Base-by-base conservation (phyloP, 2,113 vertebrate species). In the Clupea harengus region DNA sequence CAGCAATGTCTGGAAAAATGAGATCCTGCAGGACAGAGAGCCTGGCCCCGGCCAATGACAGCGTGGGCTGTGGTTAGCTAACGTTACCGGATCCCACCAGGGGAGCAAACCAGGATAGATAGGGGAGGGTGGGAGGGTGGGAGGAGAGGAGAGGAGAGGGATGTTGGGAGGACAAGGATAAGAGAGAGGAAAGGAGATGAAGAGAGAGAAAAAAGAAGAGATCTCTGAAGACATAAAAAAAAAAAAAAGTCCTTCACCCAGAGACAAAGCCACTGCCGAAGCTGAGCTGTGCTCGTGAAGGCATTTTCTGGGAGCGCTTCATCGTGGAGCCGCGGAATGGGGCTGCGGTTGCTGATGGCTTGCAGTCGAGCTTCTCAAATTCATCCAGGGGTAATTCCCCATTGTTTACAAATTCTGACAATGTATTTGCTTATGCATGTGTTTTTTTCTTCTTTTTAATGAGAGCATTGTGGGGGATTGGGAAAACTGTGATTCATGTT, bases 1-100 rank as follows among this genome's bases (percentile, higher is more conserved):
- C 89, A 92, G 91, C 91, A 92, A 90, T 57, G 91, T 92, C 88
- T 67, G 85, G 89, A 90, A 89, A 90, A 92, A 91, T 91, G 86
- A 87, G 85, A 88, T 57, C 64, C 88, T 67, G 57, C 85, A 92
- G 89, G 87, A 86, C 75, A 87, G 83, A 87, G 83, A 28, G 87
- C 86, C 81, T 81, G 86, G 72, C 72, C 85, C 89, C 90, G 90
- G 67, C 86, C 86, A 85, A 47, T 80, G 90, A 89, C 87, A 86
- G 89, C 87, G 90, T 86, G 89, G 89, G 83, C 86, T 83, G 83
- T 50, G 85, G 83, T 39, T 50, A 88, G 89, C 83, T 85, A 85
- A 86, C 87, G 85, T 89, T 91, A 49, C 91, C 18, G 25, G 32
- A 54, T 81, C 84, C 60, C 75, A 25, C 60, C 82, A 84, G 80